A percentile compares a stretch with the other conserved stretches of the same genome.
These are phyloP conservation scores for Argyresthia albistria DNA, from an alignment of 2,888 invertebrate species.

Conservation along the genomic window DNA sequence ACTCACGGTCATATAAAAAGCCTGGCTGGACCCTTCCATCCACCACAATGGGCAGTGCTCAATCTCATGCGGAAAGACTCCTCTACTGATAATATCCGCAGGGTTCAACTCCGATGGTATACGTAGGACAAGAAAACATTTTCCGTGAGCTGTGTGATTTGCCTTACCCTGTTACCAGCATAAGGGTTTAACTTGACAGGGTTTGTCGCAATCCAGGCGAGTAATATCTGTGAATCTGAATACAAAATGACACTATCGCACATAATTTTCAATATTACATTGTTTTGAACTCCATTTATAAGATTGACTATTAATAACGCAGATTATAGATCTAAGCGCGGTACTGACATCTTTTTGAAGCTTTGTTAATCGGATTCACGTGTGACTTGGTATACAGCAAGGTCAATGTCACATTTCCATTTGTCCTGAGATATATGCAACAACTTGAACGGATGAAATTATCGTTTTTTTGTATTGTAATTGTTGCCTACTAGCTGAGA, in stretches of 20 bases:
- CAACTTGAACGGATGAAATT: constrained; percentile 1
- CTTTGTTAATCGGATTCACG: constrained; percentile 9
- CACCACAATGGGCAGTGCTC: constrained; percentile 10
- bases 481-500: background rate
- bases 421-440: constrained; percentile 11
- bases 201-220: constrained; percentile 11
- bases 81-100: constrained; percentile 8
- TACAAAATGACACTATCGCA: background rate
- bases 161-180: constrained; percentile 11
- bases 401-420: constrained; percentile 7
- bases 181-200: constrained; percentile 8
- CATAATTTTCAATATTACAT: background rate
- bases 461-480: constrained; percentile 4
- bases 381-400: constrained; percentile 13
- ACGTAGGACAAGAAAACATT: constrained; percentile 8
- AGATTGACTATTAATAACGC: constrained; percentile 10
- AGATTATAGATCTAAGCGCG: constrained; percentile 12
- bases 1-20: constrained; percentile 8
- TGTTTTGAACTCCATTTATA: constrained; percentile 1
- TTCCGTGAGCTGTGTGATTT: constrained; percentile 5
- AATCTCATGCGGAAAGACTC: constrained; percentile 8
- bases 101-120: constrained; percentile 3
- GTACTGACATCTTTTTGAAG: constrained; percentile 6
- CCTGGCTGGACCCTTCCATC: constrained; percentile 7
- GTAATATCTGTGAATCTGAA: background rate